Conservation (phyloP, 2,113 vertebrate species). For the Sclerurus mexicanus region DNA sequence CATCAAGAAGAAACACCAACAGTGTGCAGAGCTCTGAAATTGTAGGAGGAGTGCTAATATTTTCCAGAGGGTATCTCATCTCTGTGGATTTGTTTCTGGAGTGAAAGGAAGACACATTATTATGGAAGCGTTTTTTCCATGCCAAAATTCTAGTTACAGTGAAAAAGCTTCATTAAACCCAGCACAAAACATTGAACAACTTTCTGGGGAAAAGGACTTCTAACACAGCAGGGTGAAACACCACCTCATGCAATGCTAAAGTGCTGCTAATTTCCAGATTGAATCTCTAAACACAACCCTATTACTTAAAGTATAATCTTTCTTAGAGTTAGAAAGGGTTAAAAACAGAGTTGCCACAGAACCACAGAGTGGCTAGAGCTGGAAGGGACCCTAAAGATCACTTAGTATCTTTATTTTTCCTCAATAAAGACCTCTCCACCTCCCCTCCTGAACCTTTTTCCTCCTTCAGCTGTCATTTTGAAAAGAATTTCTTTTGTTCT, state of each 20-base stretch:
- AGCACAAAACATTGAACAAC: background rate
- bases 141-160: background rate
- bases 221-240: background rate
- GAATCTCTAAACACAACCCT: background rate
- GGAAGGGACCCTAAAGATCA: background rate
- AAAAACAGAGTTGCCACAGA: background rate
- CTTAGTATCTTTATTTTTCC: background rate
- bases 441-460: background rate
- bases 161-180: background rate
- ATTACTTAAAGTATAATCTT: background rate
- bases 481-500: background rate
- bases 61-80: background rate
- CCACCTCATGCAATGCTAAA: background rate
- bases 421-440: background rate
- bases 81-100: conserved; percentile 58
- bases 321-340: background rate
- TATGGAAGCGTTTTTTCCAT: background rate
- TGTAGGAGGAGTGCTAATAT: conserved; percentile 67
- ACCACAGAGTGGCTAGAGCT: background rate
- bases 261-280: background rate
- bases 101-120: conserved; percentile 11
- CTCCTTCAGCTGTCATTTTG: background rate
- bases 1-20: conserved; percentile 90
- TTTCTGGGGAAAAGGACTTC: background rate
- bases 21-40: conserved; percentile 87